Evolutionary conservation across 1,140 invertebrate species (phyloP).

Genomic region (Drosophila kikkawai): DNA sequence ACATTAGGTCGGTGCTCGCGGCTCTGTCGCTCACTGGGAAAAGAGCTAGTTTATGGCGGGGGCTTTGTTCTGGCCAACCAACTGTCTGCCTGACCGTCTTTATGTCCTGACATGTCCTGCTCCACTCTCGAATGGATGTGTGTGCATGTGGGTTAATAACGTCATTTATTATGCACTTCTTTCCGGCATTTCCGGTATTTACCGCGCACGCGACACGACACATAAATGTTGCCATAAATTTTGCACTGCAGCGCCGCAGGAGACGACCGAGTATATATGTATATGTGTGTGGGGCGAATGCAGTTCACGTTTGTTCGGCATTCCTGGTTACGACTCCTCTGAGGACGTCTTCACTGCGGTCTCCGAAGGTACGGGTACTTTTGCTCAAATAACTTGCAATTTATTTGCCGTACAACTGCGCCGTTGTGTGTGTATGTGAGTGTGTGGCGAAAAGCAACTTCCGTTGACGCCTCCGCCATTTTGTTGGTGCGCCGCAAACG

Average conservation of each 20-base stretch:
- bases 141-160: slow-evolving; percentile 82
- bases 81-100: slow-evolving; percentile 18
- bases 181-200: slow-evolving; percentile 83
- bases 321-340: slow-evolving; percentile 53
- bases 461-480: slow-evolving; percentile 82
- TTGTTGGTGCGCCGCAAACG: slow-evolving; percentile 76
- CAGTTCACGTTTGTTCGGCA: slow-evolving; percentile 66
- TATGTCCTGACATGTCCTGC: slow-evolving; percentile 45
- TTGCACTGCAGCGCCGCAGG: slow-evolving; percentile 66
- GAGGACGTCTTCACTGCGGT: slow-evolving; percentile 69
- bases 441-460: slow-evolving; percentile 79
- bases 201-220: slow-evolving; percentile 83
- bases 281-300: slow-evolving; percentile 37
- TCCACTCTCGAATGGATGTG: slow-evolving; percentile 13
- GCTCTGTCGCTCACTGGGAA: slow-evolving; percentile 6
- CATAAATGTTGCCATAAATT: slow-evolving; percentile 84
- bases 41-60: slow-evolving; percentile 31
- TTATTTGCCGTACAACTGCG: slow-evolving; percentile 57
- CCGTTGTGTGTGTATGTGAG: slow-evolving; percentile 1
- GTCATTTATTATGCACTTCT: slow-evolving; percentile 84
- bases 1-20: slow-evolving; percentile 7
- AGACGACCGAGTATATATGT: not conserved
- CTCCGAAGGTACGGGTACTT: slow-evolving; percentile 57
- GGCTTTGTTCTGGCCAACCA: slow-evolving; percentile 39
- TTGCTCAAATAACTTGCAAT: slow-evolving; percentile 82